phyloP scores from a whole-genome alignment of 2,797 vertebrate species.

The Sciurus carolinensis region DNA sequence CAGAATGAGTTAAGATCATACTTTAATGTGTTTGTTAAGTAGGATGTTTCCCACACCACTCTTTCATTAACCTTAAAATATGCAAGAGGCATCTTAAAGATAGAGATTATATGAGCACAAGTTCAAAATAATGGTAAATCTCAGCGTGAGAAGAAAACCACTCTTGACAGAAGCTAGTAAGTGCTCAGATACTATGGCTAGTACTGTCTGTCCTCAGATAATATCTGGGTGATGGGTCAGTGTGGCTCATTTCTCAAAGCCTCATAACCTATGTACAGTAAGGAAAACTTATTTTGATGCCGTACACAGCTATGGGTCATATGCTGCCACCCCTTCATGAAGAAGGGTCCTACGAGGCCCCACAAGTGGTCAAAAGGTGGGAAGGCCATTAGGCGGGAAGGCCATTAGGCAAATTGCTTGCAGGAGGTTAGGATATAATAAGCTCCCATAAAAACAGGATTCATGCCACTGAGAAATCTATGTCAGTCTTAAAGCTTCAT shows the following conservation, averaged over 20 bases:
- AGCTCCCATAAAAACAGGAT: background rate
- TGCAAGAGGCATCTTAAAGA: background rate
- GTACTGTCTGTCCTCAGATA: background rate
- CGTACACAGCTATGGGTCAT: background rate
- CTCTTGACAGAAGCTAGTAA: background rate
- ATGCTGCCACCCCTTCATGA: background rate
- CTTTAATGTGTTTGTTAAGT: background rate
- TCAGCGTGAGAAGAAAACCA: background rate
- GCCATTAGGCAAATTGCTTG: background rate
- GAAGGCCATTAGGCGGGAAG: constrained; percentile 12
- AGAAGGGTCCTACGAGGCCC: background rate
- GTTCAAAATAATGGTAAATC: constrained; percentile 24
- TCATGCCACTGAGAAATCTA: background rate
- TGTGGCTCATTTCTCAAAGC: constrained; percentile 44
- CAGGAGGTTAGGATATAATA: background rate
- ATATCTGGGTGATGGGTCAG: constrained; percentile 28
- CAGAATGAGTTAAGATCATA: background rate
- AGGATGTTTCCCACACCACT: background rate
- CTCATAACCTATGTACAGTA: background rate
- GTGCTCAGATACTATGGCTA: background rate
- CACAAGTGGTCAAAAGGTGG: background rate
- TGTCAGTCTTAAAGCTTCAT: constrained; percentile 28
- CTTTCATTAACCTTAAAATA: constrained; percentile 19
- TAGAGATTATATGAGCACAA: background rate
- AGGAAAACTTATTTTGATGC: background rate